Evolutionary conservation across 2,113 vertebrate genomes (phyloP), one percentile per base, ranked within the genome.

Genomic region (Hippoglossus stenolepis): DNA sequence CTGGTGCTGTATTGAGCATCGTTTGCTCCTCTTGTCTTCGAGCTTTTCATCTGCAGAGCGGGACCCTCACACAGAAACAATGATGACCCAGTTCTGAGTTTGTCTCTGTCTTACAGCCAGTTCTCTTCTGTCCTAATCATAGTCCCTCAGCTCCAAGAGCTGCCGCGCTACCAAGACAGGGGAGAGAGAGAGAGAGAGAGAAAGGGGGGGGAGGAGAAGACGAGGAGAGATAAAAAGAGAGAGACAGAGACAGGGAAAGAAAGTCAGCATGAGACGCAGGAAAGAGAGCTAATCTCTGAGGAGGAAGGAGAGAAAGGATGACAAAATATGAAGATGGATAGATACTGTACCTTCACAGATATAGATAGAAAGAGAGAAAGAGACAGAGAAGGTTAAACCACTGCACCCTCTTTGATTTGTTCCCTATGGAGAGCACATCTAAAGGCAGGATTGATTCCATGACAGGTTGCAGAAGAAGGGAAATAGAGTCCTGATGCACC

Each of bases 1-100:
- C 76, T 24, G 60, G 77, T 82, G 84, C 79, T 79, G 86, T 65
- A 80, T 65, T 20, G 73, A 87, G 74, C 65, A 28, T 82, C 73
- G 69, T 80, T 91, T 83, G 74, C 83, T 85, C 64, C 74, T 79
- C 85, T 83, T 80, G 79, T 91, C 87, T 88, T 92, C 65, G 15
- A 89, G 87, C 89, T 88, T 91, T 91, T 93, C 88, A 92, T 92
- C 85, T 90, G 89, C 87, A 79, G 85, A 88, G 88, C 73, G 35
- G 86, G 18, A 79, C 85, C 87, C 89, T 93, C 89, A 82, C 85
- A 85, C 80, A 85, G 86, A 89, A 90, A 91, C 89, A 91, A 90
- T 88, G 90, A 93, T 93, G 92, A 93, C 92, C 92, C 87, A 93
- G 81, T 93, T 93, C 85, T 92, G 85, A 86, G 88, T 90, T 85